Conservation (phyloP, 2,888 invertebrate species). For the Synanthedon andrenaeformis region DNA sequence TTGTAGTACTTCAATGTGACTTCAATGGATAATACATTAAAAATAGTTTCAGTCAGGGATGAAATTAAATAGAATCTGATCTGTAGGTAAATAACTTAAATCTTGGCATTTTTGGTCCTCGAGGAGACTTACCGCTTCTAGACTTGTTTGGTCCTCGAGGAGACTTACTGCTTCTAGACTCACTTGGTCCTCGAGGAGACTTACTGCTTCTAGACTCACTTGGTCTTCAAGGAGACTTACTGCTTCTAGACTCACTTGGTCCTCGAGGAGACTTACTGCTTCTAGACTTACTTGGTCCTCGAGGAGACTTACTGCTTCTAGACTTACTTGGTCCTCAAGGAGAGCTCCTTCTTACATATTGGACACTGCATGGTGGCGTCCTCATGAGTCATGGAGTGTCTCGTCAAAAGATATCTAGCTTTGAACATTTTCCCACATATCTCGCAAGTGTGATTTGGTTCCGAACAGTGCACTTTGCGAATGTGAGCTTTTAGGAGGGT, state of each 20-base stretch:
- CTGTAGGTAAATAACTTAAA: too few species aligned
- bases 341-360: conserved; percentile 18
- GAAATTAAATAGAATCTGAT: too few species aligned
- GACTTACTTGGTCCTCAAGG: conserved; percentile 19
- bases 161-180: too few species aligned
- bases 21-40: too few species aligned
- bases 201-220: conserved; percentile 8
- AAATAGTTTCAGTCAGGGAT: too few species aligned
- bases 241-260: too few species aligned
- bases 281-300: not conserved
- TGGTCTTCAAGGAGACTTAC: conserved; percentile 11
- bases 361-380: conserved; percentile 12
- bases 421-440: conserved; percentile 16
- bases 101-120: too few species aligned
- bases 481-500: conserved; percentile 19
- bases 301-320: too few species aligned
- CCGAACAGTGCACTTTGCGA: conserved; percentile 21
- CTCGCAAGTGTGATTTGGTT: conserved; percentile 15
- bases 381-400: conserved; percentile 15
- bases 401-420: conserved; percentile 16
- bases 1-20: too few species aligned
- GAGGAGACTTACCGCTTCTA: too few species aligned
- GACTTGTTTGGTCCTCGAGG: too few species aligned
- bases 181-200: not conserved
- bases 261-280: too few species aligned